Percentiles rank a stretch among this genome's conserved stretches.
phyloP scores from a whole-genome alignment of 1,140 invertebrate genomes.

The Saxidomus purpurata region DNA sequence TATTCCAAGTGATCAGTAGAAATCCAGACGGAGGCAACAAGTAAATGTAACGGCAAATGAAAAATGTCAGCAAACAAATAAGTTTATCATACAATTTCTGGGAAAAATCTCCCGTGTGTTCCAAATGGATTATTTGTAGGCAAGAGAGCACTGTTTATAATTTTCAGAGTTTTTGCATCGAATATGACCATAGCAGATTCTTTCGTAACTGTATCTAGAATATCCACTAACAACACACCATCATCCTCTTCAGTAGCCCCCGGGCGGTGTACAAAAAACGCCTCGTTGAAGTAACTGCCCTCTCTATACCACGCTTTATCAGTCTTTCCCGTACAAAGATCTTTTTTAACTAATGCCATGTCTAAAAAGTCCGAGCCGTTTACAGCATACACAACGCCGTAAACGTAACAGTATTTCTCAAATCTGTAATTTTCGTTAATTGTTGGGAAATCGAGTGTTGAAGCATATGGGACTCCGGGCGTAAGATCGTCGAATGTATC shows the following conservation, averaged over 20 bases:
- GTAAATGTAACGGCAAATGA: no score
- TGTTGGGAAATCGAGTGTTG: constrained; percentile 80
- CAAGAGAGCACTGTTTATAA: constrained; percentile 71
- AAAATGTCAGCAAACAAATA: no score
- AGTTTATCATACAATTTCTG: neutral
- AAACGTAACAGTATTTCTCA: constrained; percentile 80
- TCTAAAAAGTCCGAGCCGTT: constrained; percentile 74
- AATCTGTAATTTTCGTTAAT: constrained; percentile 82
- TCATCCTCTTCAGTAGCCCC: constrained; percentile 78
- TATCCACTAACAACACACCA: constrained; percentile 77
- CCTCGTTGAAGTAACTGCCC: constrained; percentile 79
- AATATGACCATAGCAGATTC: constrained; percentile 77
- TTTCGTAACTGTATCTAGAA: constrained; percentile 74
- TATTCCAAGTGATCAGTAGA: no score
- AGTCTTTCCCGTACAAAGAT: constrained; percentile 74
- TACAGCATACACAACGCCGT: constrained; percentile 79
- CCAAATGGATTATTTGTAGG: constrained; percentile 80
- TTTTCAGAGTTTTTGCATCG: constrained; percentile 77
- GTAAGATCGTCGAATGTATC: constrained; percentile 49
- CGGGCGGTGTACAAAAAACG: constrained; percentile 79
- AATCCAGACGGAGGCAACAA: no score
- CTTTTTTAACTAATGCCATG: constrained; percentile 82
- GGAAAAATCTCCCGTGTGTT: constrained; percentile 82
- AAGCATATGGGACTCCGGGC: constrained; percentile 56
- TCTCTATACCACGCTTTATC: constrained; percentile 72